Evolutionary conservation across 2,113 vertebrate genomes (phyloP).

Genomic region (Lepisosteus osseus): DNA sequence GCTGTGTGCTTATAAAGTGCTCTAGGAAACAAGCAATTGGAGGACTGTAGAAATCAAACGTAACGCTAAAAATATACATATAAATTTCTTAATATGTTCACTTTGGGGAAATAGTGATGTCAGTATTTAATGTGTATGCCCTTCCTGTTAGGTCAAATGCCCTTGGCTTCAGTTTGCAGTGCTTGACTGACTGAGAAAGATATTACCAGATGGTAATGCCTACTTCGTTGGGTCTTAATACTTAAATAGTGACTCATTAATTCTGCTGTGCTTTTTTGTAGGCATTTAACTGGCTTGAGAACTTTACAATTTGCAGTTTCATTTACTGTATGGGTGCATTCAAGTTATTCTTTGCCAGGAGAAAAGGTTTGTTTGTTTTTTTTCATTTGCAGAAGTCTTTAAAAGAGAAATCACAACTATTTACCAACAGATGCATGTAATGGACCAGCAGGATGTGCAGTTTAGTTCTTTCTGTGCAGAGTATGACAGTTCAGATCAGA

Average conservation of each 20-base stretch:
- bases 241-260: conserved; percentile 20
- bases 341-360: not conserved
- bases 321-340: too few species aligned
- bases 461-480: too few species aligned
- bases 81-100: conserved; percentile 34
- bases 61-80: conserved; percentile 38
- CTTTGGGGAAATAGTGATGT: conserved; percentile 36
- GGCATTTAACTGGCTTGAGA: not conserved
- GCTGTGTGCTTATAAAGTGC: conserved; percentile 38
- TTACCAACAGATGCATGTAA: too few species aligned
- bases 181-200: conserved; percentile 24
- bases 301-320: too few species aligned
- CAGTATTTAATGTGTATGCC: conserved; percentile 29
- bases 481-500: too few species aligned
- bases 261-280: conserved; percentile 3
- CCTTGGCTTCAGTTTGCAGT: conserved; percentile 42
- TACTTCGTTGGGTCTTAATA: not conserved
- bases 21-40: conserved; percentile 42
- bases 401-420: too few species aligned
- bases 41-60: conserved; percentile 41
- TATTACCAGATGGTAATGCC: not conserved
- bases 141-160: conserved; percentile 41
- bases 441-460: too few species aligned
- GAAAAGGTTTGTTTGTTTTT: not conserved
- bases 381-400: not conserved